These are phyloP conservation scores for Podarcis lilfordi DNA, from an alignment of 2,797 vertebrate genomes.

Conservation along the genomic window DNA sequence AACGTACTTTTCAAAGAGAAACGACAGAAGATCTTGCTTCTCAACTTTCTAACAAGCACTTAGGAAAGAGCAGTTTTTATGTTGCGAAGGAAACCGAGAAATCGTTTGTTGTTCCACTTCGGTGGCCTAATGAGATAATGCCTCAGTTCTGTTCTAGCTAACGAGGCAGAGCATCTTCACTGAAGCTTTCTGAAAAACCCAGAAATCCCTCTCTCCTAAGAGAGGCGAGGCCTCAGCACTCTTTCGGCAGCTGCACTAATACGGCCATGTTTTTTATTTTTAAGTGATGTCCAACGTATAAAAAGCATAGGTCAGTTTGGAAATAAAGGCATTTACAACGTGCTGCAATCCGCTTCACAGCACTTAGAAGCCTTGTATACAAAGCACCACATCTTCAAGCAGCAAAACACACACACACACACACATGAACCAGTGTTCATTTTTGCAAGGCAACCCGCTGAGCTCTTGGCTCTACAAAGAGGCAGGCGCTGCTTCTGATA, in stretches of 20 bases:
- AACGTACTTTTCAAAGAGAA: slow-evolving; percentile 61
- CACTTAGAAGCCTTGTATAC: slow-evolving; percentile 57
- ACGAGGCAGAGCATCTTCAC: slow-evolving; percentile 70
- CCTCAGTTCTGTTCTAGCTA: slow-evolving; percentile 68
- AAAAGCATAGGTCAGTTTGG: slow-evolving; percentile 63
- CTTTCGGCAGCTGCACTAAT: slow-evolving; percentile 39
- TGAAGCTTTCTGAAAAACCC: slow-evolving; percentile 68
- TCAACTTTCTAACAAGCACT: slow-evolving; percentile 59
- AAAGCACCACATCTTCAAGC: slow-evolving; percentile 36
- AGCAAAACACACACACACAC: slow-evolving; percentile 33
- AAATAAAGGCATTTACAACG: slow-evolving; percentile 58
- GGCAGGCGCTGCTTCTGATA: neutral
- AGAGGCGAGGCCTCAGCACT: slow-evolving; percentile 25
- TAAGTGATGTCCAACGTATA: slow-evolving; percentile 66
- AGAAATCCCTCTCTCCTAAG: slow-evolving; percentile 51
- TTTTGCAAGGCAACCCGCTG: neutral
- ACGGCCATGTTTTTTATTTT: slow-evolving; percentile 64
- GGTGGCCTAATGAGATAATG: slow-evolving; percentile 73
- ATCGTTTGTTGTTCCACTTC: slow-evolving; percentile 67
- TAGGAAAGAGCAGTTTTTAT: slow-evolving; percentile 64
- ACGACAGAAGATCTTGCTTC: slow-evolving; percentile 59
- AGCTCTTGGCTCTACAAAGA: slow-evolving; percentile 7
- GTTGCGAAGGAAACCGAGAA: slow-evolving; percentile 67
- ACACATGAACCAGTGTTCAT: neutral
- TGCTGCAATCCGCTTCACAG: slow-evolving; percentile 37